Percentiles rank a stretch among this genome's conserved stretches.
Conservation (phyloP, 1,140 invertebrate species). For the Drusus annulatus region DNA sequence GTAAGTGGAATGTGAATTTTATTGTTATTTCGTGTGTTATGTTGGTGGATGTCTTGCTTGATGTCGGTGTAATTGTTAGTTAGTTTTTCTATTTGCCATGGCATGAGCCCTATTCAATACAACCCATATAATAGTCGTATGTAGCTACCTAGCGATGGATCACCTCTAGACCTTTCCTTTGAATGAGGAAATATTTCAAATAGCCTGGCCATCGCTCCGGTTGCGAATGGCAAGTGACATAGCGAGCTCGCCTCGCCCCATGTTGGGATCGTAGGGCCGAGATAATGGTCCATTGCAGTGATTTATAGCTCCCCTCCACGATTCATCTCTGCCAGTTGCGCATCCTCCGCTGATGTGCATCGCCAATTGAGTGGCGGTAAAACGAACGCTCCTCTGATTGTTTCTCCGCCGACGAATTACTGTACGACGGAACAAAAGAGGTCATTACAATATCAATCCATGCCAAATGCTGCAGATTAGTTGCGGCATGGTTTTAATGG, state of each 20-base stretch:
- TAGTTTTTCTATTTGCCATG: too few species aligned
- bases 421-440: neutral
- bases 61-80: too few species aligned
- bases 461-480: too few species aligned
- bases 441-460: neutral
- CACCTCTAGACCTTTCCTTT: neutral
- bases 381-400: neutral
- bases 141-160: neutral
- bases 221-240: neutral
- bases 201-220: neutral
- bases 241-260: neutral
- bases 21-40: too few species aligned
- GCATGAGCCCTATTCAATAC: too few species aligned
- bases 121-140: too few species aligned
- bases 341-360: neutral
- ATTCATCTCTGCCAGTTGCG: conserved; percentile 15
- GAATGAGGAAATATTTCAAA: conserved; percentile 21
- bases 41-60: too few species aligned
- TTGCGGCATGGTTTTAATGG: too few species aligned
- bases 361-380: neutral
- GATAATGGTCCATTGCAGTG: conserved; percentile 2
- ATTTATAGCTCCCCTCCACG: conserved; percentile 1
- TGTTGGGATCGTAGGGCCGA: neutral
- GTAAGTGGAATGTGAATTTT: too few species aligned
- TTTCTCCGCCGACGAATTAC: neutral